These are phyloP conservation scores for Slavum lentiscoides DNA, from an alignment of 2,888 invertebrate genomes.

Conservation along the genomic window DNA sequence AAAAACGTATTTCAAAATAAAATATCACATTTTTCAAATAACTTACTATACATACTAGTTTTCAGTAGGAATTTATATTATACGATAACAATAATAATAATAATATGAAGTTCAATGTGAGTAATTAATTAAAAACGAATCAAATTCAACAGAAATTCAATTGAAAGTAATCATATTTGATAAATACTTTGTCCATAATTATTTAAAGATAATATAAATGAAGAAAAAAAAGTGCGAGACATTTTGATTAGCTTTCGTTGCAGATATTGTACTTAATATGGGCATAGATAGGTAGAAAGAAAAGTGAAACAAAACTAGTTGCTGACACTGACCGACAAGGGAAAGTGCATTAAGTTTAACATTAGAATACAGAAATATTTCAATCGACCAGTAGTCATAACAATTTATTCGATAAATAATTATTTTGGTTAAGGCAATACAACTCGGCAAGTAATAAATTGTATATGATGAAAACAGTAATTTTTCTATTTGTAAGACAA, in stretches of 20 bases:
- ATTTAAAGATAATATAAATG: constrained; percentile 8
- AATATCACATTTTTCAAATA: neutral
- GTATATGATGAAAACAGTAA: neutral
- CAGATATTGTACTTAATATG: neutral
- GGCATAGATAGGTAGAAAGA: constrained; percentile 17
- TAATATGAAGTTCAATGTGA: neutral
- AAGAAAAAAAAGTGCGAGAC: neutral
- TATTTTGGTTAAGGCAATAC: neutral
- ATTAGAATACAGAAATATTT: constrained; percentile 7
- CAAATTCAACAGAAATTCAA: neutral
- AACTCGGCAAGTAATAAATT: neutral
- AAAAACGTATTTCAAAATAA: neutral
- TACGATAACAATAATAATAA: neutral
- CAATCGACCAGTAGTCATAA: neutral
- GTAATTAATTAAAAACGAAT: neutral
- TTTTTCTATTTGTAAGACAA: neutral
- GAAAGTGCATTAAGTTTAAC: constrained; percentile 15
- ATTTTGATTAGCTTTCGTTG: constrained; percentile 41
- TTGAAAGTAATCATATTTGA: constrained; percentile 5
- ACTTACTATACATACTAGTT: neutral
- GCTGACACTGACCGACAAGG: neutral
- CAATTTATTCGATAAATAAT: neutral
- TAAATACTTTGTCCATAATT: constrained; percentile 5
- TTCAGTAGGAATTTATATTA: neutral
- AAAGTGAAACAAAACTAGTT: constrained; percentile 38